Conservation (phyloP, 2,888 invertebrate species). For the Cataglyphis cursor region DNA sequence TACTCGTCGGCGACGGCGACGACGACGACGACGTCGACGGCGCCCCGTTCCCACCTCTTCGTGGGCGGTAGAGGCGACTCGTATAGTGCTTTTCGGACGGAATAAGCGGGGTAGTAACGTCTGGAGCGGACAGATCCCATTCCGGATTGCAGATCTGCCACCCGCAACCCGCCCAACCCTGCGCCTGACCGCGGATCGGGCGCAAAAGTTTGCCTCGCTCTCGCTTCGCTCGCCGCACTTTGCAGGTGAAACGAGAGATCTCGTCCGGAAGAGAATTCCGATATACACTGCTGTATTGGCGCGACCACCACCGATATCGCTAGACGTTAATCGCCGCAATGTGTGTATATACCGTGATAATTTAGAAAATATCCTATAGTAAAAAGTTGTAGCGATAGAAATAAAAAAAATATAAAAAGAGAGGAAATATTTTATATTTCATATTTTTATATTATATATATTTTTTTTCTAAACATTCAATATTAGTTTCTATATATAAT, state of each 20-base stretch:
- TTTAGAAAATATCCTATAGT: constrained; percentile 17
- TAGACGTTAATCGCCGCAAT: constrained; percentile 32
- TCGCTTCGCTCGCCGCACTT: constrained; percentile 78
- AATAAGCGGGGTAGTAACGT: constrained; percentile 80
- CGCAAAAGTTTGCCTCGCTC: constrained; percentile 81
- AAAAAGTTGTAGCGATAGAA: constrained; percentile 10
- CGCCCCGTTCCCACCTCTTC: constrained; percentile 66
- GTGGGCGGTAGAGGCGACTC: constrained; percentile 72
- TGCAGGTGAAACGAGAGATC: constrained; percentile 82
- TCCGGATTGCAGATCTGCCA: constrained; percentile 85
- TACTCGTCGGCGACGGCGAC: constrained; percentile 53
- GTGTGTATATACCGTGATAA: not conserved
- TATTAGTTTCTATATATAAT: too few species aligned
- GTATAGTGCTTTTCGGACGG: constrained; percentile 72
- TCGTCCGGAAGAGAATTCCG: constrained; percentile 71
- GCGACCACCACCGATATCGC: constrained; percentile 42
- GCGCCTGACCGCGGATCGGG: constrained; percentile 81
- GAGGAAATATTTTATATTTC: not conserved
- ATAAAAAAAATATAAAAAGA: not conserved
- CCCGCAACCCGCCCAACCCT: constrained; percentile 81
- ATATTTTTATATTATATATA: not conserved
- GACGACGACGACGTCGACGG: constrained; percentile 42
- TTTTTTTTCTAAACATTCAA: too few species aligned
- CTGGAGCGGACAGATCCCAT: constrained; percentile 86
- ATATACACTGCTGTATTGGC: constrained; percentile 65